These are phyloP conservation scores for Aleiodes testaceus DNA, from an alignment of 2,888 invertebrate genomes.

Conservation along the genomic window DNA sequence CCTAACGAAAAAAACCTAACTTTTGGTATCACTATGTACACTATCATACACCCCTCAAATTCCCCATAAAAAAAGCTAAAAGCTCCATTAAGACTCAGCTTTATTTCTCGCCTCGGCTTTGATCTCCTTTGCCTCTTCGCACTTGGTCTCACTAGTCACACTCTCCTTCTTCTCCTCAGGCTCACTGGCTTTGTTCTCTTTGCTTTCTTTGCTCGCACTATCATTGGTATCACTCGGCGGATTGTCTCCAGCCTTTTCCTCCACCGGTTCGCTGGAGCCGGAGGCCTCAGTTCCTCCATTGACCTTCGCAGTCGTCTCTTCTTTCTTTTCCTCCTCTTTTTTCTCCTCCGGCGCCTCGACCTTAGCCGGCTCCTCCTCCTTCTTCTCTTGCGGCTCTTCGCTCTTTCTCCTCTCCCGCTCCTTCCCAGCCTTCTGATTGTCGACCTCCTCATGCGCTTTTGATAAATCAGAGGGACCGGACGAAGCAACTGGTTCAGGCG, in stretches of 20 bases:
- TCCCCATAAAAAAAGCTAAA: background rate
- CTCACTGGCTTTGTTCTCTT: slow-evolving; percentile 43
- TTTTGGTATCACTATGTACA: slow-evolving; percentile 30
- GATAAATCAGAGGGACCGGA: slow-evolving; percentile 37
- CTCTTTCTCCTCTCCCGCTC: slow-evolving; percentile 44
- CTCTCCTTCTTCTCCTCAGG: slow-evolving; percentile 42
- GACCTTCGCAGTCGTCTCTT: slow-evolving; percentile 30
- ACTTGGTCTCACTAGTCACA: slow-evolving; percentile 50
- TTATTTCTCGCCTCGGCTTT: slow-evolving; percentile 61
- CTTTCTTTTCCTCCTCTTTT: slow-evolving; percentile 11
- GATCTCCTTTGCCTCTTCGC: slow-evolving; percentile 52
- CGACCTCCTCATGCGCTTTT: background rate
- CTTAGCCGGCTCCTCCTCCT: background rate
- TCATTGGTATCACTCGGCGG: slow-evolving; percentile 35
- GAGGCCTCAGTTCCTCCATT: slow-evolving; percentile 24
- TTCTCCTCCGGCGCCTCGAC: background rate
- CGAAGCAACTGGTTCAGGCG: slow-evolving; percentile 41
- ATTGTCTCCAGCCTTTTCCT: slow-evolving; percentile 32
- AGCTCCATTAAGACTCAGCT: slow-evolving; percentile 63
- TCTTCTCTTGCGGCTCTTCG: slow-evolving; percentile 34
- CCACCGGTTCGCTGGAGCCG: slow-evolving; percentile 27
- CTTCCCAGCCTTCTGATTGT: slow-evolving; percentile 26
- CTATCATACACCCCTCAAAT: background rate
- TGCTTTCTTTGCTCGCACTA: background rate
- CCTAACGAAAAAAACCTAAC: slow-evolving; percentile 4